Percentiles rank a stretch among this genome's conserved stretches.
phyloP scores from a whole-genome alignment of 2,797 vertebrate species.

The Micropoecilia bifurca region DNA sequence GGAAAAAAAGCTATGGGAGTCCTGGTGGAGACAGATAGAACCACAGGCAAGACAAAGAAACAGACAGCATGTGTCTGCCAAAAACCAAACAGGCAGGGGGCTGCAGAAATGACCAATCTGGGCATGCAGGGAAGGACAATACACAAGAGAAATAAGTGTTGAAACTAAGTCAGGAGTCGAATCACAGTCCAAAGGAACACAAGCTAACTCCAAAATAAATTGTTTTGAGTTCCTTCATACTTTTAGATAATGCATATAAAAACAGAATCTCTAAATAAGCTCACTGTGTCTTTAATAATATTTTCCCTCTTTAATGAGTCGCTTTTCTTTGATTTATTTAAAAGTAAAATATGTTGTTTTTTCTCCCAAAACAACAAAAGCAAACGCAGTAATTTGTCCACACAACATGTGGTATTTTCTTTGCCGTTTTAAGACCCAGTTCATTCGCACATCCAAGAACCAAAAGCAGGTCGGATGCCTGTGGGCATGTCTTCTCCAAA shows the following conservation, averaged over 20 bases:
- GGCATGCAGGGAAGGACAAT: constrained; percentile 38
- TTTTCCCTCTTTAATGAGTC: not conserved
- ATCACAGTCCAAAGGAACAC: not conserved
- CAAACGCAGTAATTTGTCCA: not conserved
- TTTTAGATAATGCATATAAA: not conserved
- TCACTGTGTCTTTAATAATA: not conserved
- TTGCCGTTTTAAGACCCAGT: not conserved
- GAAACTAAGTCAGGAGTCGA: not conserved
- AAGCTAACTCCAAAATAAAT: not conserved
- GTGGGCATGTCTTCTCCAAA: not conserved
- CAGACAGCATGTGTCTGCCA: constrained; percentile 24
- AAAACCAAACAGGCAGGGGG: constrained; percentile 33
- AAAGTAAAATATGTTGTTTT: not conserved
- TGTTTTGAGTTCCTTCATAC: not conserved
- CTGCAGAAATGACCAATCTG: constrained; percentile 54
- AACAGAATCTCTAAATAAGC: not conserved
- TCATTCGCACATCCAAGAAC: not conserved
- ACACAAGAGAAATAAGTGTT: not conserved
- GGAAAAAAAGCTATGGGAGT: constrained; percentile 29
- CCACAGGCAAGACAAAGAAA: constrained; percentile 43
- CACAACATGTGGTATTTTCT: not conserved
- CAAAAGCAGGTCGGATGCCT: not conserved
- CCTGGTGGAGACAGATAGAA: constrained; percentile 45
- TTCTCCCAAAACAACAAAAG: not conserved
- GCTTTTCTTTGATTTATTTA: not conserved